Evolutionary conservation across 2,113 vertebrate genomes (phyloP).

Genomic region (Micromys minutus): DNA sequence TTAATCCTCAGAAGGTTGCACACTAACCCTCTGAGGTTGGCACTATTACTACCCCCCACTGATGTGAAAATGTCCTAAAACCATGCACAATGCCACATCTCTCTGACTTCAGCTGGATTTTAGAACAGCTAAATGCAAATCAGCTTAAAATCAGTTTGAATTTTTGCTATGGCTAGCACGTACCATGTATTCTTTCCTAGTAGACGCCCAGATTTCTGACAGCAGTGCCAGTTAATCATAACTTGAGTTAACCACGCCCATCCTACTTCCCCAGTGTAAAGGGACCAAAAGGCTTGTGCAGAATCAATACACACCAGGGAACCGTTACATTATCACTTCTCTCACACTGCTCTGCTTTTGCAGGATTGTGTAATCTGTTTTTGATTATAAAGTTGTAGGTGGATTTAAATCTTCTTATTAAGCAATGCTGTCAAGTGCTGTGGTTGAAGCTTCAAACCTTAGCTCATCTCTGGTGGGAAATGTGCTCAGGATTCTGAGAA

Average conservation of each 20-base stretch:
- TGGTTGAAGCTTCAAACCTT: conserved; percentile 47
- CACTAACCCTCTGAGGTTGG: not conserved
- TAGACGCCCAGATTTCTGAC: conserved; percentile 15
- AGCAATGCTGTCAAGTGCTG: conserved; percentile 47
- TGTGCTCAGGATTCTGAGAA: conserved; percentile 52
- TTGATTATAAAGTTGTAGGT: conserved; percentile 63
- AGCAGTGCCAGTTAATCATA: conserved; percentile 25
- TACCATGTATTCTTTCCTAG: conserved; percentile 19
- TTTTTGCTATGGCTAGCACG: not conserved
- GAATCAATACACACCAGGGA: conserved; percentile 40
- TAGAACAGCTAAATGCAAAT: conserved; percentile 35
- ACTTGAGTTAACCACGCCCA: conserved; percentile 41
- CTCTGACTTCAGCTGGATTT: not conserved
- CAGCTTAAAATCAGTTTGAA: conserved; percentile 12
- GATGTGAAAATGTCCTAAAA: not conserved
- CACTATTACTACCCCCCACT: not conserved
- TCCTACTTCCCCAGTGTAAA: conserved; percentile 34
- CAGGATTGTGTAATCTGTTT: conserved; percentile 37
- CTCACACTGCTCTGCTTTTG: conserved; percentile 49
- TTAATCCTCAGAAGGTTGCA: too few relatives aligned
- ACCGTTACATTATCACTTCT: conserved; percentile 47
- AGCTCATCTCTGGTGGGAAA: conserved; percentile 45
- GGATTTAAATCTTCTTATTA: conserved; percentile 67
- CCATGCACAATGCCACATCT: not conserved
- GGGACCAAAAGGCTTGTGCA: conserved; percentile 25